These are phyloP conservation scores for Capricornis sumatraensis DNA, from an alignment of 2,113 vertebrate species.

Conservation along the genomic window DNA sequence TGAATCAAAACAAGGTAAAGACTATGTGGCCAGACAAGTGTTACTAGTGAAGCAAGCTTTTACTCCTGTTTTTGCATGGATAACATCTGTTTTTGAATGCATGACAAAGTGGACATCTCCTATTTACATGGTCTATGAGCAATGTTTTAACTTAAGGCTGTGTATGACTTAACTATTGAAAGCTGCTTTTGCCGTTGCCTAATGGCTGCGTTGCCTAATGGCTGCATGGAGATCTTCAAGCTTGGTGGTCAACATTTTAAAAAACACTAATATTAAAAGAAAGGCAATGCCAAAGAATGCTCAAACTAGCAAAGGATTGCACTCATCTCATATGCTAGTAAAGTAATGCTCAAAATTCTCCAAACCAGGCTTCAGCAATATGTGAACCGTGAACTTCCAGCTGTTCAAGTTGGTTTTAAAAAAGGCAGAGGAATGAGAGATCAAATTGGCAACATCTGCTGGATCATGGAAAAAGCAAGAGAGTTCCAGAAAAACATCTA, in stretches of 20 bases:
- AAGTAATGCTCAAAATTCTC: too few species aligned
- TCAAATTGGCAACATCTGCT: too few species aligned
- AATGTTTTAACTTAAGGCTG: conserved; percentile 68
- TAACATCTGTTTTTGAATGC: background rate
- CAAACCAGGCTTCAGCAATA: too few species aligned
- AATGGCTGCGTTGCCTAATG: too few species aligned
- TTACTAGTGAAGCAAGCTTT: background rate
- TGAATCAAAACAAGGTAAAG: background rate
- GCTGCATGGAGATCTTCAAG: conserved; percentile 68
- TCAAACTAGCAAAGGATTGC: too few species aligned
- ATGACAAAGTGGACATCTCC: background rate
- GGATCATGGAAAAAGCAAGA: too few species aligned
- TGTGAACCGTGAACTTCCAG: too few species aligned
- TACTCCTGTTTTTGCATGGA: background rate
- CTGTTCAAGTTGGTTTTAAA: too few species aligned
- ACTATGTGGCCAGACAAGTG: background rate
- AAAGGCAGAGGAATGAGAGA: too few species aligned
- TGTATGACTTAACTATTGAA: conserved; percentile 71
- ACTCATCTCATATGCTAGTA: too few species aligned
- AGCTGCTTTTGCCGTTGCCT: conserved; percentile 63
- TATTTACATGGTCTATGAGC: background rate
- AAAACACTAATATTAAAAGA: background rate
- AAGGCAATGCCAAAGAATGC: too few species aligned
- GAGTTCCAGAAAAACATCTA: too few species aligned
- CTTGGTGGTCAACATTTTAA: conserved; percentile 75